These are phyloP conservation scores for Pithys albifrons DNA, from an alignment of 2,113 vertebrate genomes.

Conservation along the genomic window DNA sequence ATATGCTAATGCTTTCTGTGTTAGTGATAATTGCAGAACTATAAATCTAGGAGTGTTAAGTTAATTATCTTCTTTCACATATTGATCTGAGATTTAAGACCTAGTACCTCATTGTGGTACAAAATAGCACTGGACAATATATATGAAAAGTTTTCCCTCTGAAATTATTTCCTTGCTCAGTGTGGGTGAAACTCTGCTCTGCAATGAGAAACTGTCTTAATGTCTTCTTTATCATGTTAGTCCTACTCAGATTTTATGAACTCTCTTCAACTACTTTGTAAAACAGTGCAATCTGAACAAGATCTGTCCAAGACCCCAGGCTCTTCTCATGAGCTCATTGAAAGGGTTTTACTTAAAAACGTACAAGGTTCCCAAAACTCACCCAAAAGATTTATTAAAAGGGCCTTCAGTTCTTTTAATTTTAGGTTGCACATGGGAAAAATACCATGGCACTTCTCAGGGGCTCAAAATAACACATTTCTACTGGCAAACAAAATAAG, in stretches of 20 bases:
- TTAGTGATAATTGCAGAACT: background rate
- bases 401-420: background rate
- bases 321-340: background rate
- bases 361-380: background rate
- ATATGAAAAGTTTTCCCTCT: background rate
- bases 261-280: background rate
- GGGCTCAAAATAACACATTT: background rate
- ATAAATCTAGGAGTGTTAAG: background rate
- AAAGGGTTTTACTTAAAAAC: background rate
- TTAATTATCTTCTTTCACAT: background rate
- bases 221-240: background rate
- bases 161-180: background rate
- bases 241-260: background rate
- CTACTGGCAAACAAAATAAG: background rate
- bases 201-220: background rate
- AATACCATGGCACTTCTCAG: background rate
- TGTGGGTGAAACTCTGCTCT: background rate
- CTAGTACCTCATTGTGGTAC: background rate
- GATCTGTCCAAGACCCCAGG: background rate
- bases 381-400: background rate
- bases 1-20: conserved; percentile 31
- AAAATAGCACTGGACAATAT: background rate
- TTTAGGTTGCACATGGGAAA: background rate
- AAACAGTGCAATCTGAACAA: background rate
- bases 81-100: background rate